Evolutionary conservation across 2,113 vertebrate species (phyloP).

Genomic region (Cavia aperea): DNA sequence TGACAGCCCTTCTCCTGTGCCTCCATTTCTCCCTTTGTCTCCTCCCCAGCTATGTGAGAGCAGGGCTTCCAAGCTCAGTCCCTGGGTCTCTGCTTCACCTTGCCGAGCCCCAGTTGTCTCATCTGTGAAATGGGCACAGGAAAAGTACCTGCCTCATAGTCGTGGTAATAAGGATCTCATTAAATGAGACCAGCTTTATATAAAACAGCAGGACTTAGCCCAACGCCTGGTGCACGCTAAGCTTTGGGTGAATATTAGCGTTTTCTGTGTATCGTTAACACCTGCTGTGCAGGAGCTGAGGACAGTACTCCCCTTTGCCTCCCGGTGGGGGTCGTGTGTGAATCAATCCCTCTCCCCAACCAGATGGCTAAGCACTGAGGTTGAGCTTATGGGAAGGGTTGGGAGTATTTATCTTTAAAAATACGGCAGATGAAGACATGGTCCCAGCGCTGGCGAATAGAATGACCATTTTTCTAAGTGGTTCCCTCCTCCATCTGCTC

Average conservation of each 20-base stretch:
- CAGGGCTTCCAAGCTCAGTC: neutral
- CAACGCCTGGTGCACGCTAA: neutral
- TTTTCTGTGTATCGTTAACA: neutral
- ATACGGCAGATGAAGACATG: neutral
- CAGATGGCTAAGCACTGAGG: constrained; percentile 17
- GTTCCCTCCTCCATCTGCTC: neutral
- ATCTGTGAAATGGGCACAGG: neutral
- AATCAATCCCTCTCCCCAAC: neutral
- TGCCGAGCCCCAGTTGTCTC: neutral
- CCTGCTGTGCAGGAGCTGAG: neutral
- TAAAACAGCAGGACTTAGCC: neutral
- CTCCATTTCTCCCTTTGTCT: constrained; percentile 33
- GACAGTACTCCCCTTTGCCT: neutral
- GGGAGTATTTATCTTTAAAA: constrained; percentile 31
- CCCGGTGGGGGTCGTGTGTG: neutral
- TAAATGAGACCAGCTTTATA: neutral
- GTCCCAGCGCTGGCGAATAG: neutral
- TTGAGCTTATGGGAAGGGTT: neutral
- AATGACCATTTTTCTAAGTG: neutral
- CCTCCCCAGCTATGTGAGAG: neutral
- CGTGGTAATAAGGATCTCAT: neutral
- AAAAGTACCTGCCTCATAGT: neutral
- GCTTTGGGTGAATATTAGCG: neutral
- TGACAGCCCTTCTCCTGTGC: constrained; percentile 44
- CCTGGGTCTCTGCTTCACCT: neutral